Evolutionary conservation across 2,113 vertebrate species (phyloP).

Genomic region (Poeciliopsis turrubarensis): DNA sequence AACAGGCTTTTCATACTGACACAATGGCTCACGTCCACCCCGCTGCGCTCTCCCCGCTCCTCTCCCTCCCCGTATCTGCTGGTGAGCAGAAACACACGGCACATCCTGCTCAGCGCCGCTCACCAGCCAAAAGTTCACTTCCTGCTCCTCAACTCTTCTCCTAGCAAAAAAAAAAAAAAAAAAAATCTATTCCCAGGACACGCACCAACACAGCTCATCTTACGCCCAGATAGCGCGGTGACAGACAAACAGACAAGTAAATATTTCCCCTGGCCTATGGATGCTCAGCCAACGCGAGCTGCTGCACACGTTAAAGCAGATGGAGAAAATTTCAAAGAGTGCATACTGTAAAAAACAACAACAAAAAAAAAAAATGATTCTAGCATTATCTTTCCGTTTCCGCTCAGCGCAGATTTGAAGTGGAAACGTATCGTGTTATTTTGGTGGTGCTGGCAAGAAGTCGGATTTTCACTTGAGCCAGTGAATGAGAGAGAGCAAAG

Average conservation of each 20-base stretch:
- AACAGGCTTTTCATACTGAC: slow-evolving; percentile 69
- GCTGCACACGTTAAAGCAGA: slow-evolving; percentile 21
- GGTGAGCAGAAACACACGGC: slow-evolving; percentile 76
- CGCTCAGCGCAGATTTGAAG: slow-evolving; percentile 64
- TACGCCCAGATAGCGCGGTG: slow-evolving; percentile 32
- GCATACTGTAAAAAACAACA: slow-evolving; percentile 19
- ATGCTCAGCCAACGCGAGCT: not conserved
- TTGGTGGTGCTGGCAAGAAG: slow-evolving; percentile 54
- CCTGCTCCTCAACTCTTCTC: slow-evolving; percentile 70
- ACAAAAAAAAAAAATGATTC: slow-evolving; percentile 16
- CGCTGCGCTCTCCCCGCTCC: slow-evolving; percentile 65
- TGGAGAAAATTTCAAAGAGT: slow-evolving; percentile 34
- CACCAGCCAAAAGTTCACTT: slow-evolving; percentile 77
- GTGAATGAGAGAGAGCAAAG: slow-evolving; percentile 53
- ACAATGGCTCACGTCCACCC: slow-evolving; percentile 72
- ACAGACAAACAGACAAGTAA: slow-evolving; percentile 61
- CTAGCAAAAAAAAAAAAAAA: slow-evolving; percentile 30
- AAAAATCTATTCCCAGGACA: slow-evolving; percentile 70
- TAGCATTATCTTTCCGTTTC: slow-evolving; percentile 56
- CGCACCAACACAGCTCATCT: slow-evolving; percentile 56
- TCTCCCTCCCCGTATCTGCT: slow-evolving; percentile 71
- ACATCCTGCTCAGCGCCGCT: slow-evolving; percentile 73
- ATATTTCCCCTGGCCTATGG: slow-evolving; percentile 45
- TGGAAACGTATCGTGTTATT: slow-evolving; percentile 68
- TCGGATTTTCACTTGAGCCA: slow-evolving; percentile 57